Conservation (phyloP, 2,888 invertebrate species). For the Pomacea canaliculata region DNA sequence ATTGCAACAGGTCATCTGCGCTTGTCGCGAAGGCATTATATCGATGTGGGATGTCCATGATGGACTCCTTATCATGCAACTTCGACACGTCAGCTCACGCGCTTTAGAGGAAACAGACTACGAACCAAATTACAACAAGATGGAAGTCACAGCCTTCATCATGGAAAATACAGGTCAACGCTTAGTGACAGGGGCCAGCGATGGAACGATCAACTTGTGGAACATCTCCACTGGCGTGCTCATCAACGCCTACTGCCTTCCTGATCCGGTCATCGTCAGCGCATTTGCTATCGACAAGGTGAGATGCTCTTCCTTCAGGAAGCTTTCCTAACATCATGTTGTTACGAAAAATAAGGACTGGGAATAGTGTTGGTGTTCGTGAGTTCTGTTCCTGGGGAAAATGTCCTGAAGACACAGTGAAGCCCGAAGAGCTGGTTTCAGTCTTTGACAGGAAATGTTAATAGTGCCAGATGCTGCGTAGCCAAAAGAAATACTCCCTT, state of each 20-base stretch:
- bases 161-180: slow-evolving; percentile 83
- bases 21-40: slow-evolving; percentile 84
- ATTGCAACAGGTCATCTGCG: slow-evolving; percentile 74
- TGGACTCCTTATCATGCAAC: slow-evolving; percentile 70
- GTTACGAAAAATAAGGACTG: too few relatives aligned
- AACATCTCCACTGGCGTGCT: slow-evolving; percentile 29
- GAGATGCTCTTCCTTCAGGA: background rate
- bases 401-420: too few relatives aligned
- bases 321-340: too few relatives aligned
- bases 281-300: slow-evolving; percentile 11
- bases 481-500: too few relatives aligned
- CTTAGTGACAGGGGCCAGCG: slow-evolving; percentile 82
- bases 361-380: too few relatives aligned
- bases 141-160: slow-evolving; percentile 83
- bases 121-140: background rate
- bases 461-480: too few relatives aligned
- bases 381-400: too few relatives aligned
- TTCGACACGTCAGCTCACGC: slow-evolving; percentile 63
- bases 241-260: slow-evolving; percentile 12
- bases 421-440: too few relatives aligned
- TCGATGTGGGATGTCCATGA: slow-evolving; percentile 85
- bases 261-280: background rate
- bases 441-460: too few relatives aligned
- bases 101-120: background rate
- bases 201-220: slow-evolving; percentile 78